Evolutionary conservation across 2,888 invertebrate genomes (phyloP).

Genomic region (Abrostola tripartita): DNA sequence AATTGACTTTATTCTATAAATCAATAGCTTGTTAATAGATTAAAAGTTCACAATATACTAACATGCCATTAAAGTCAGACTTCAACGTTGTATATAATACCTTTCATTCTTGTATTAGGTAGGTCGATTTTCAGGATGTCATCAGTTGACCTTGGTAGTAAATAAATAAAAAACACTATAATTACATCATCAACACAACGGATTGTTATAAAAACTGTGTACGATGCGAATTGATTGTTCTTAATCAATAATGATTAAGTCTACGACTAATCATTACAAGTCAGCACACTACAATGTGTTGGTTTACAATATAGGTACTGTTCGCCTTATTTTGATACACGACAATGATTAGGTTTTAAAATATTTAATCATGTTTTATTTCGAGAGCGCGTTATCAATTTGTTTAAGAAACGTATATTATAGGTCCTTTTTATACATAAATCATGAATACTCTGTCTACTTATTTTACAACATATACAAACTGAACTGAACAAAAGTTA

Average conservation of each 20-base stretch:
- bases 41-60: constrained; percentile 36
- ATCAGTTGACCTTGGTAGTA: constrained; percentile 61
- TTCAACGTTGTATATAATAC: constrained; percentile 64
- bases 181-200: constrained; percentile 52
- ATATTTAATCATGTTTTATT: constrained; percentile 3
- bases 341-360: constrained; percentile 4
- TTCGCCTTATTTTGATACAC: constrained; percentile 5
- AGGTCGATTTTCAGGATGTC: constrained; percentile 63
- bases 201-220: constrained; percentile 31
- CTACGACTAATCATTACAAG: constrained; percentile 7
- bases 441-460: background rate
- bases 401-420: background rate
- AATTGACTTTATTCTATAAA: constrained; percentile 15
- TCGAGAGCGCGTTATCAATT: background rate
- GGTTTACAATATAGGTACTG: background rate
- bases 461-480: constrained; percentile 25
- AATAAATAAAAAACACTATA: constrained; percentile 62
- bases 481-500: constrained; percentile 30
- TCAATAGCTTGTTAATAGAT: constrained; percentile 31
- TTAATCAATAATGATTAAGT: constrained; percentile 16
- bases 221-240: constrained; percentile 18
- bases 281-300: constrained; percentile 11
- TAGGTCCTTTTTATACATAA: background rate
- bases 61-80: constrained; percentile 54
- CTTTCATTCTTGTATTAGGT: constrained; percentile 74